Evolutionary conservation across 1,140 invertebrate species (phyloP).

Genomic region (Drosophila auraria): DNA sequence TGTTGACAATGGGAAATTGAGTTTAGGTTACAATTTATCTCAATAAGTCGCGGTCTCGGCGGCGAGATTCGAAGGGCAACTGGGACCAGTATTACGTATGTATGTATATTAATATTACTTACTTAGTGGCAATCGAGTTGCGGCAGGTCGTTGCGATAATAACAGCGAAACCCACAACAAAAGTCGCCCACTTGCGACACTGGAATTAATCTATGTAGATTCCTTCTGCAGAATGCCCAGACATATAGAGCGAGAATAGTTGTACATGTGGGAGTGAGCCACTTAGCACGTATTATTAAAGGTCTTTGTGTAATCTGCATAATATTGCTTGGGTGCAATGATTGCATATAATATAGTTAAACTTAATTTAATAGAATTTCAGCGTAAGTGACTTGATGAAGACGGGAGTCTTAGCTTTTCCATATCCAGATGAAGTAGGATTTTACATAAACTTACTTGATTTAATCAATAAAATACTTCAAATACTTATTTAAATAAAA

Average conservation of each 20-base stretch:
- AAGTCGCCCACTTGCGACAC: slow-evolving; percentile 41
- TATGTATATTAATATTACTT: background rate
- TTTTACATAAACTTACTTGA: too few relatives aligned
- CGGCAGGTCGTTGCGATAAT: slow-evolving; percentile 42
- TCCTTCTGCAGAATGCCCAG: slow-evolving; percentile 10
- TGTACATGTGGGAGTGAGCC: background rate
- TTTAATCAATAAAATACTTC: too few relatives aligned
- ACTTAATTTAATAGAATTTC: too few relatives aligned
- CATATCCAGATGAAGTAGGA: too few relatives aligned
- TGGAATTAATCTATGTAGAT: slow-evolving; percentile 31
- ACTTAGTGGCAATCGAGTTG: slow-evolving; percentile 22
- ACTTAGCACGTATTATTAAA: slow-evolving; percentile 18
- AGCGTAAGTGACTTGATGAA: too few relatives aligned
- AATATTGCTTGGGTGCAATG: background rate
- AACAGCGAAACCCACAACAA: slow-evolving; percentile 5
- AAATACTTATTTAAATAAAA: too few relatives aligned
- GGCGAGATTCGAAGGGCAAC: slow-evolving; percentile 22
- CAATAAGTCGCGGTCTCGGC: slow-evolving; percentile 4
- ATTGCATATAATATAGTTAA: background rate
- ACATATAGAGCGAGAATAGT: background rate
- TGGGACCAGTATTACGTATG: slow-evolving; percentile 14
- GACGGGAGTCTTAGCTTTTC: too few relatives aligned
- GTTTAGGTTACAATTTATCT: slow-evolving; percentile 17
- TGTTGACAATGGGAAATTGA: slow-evolving; percentile 5
- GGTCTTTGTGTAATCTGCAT: slow-evolving; percentile 8